These are phyloP conservation scores for Drosophila parabipectinata DNA, from an alignment of 1,140 invertebrate genomes.

Conservation along the genomic window DNA sequence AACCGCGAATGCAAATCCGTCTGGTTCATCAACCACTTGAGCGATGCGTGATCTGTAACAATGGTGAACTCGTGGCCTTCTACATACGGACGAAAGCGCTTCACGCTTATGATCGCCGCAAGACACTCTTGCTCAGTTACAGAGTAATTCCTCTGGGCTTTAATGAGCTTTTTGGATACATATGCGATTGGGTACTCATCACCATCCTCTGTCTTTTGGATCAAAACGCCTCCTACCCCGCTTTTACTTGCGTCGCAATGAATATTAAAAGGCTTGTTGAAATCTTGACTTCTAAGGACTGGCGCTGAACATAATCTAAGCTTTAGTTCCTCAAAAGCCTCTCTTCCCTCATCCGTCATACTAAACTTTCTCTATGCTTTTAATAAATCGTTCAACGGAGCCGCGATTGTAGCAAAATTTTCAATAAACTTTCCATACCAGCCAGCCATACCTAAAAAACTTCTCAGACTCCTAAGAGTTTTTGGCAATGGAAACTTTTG, in stretches of 20 bases:
- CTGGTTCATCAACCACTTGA: too few species aligned
- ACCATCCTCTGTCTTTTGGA: not conserved
- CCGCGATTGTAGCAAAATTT: not conserved
- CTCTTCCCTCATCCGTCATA: not conserved
- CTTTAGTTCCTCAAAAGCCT: not conserved
- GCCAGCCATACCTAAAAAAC: not conserved
- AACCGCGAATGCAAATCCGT: too few species aligned
- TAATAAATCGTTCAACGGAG: not conserved
- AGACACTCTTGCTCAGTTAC: too few species aligned
- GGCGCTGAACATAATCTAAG: not conserved
- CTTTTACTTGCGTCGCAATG: not conserved
- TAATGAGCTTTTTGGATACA: too few species aligned
- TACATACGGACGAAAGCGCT: too few species aligned
- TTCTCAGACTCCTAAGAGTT: not conserved
- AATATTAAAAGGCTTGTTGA: not conserved
- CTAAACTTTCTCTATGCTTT: not conserved
- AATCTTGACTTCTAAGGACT: not conserved
- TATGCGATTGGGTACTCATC: too few species aligned
- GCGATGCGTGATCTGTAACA: too few species aligned
- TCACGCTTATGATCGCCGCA: too few species aligned
- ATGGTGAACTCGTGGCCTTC: too few species aligned
- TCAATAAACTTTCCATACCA: constrained; percentile 1
- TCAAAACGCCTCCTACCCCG: not conserved
- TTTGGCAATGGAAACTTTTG: constrained; percentile 3
- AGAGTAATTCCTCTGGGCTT: too few species aligned